phyloP scores from a whole-genome alignment of 2,888 invertebrate species.

The Trichogramma dendrolimi region DNA sequence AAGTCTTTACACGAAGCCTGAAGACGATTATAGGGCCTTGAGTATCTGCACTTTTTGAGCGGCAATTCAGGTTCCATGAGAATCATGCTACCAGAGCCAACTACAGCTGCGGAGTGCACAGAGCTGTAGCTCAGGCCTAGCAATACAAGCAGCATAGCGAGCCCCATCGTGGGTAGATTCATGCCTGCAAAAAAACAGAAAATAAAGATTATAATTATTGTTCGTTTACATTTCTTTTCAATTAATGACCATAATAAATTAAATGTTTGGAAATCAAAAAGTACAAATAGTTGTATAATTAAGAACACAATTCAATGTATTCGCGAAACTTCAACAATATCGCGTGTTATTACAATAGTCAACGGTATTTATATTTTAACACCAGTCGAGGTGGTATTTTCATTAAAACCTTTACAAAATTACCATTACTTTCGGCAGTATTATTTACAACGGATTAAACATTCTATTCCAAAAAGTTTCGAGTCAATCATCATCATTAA shows the following conservation, averaged over 20 bases:
- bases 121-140: neutral
- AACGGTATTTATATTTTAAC: too few species aligned
- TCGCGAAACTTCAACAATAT: too few species aligned
- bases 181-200: conserved; percentile 26
- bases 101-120: conserved; percentile 22
- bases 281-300: neutral
- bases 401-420: too few species aligned
- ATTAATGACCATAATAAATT: neutral
- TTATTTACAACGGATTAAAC: too few species aligned
- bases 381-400: too few species aligned
- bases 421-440: too few species aligned
- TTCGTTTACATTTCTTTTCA: neutral
- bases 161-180: conserved; percentile 31
- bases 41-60: conserved; percentile 49
- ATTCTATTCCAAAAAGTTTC: too few species aligned
- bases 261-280: neutral
- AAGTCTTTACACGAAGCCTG: conserved; percentile 58
- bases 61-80: conserved; percentile 35
- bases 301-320: too few species aligned
- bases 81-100: conserved; percentile 32
- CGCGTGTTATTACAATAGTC: too few species aligned
- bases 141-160: conserved; percentile 2
- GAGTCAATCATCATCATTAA: too few species aligned
- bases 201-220: too few species aligned
- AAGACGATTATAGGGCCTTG: conserved; percentile 52